Evolutionary conservation across 2,113 vertebrate species (phyloP), one percentile per base, ranked within the genome.

Genomic region (Chinchilla lanigera): DNA sequence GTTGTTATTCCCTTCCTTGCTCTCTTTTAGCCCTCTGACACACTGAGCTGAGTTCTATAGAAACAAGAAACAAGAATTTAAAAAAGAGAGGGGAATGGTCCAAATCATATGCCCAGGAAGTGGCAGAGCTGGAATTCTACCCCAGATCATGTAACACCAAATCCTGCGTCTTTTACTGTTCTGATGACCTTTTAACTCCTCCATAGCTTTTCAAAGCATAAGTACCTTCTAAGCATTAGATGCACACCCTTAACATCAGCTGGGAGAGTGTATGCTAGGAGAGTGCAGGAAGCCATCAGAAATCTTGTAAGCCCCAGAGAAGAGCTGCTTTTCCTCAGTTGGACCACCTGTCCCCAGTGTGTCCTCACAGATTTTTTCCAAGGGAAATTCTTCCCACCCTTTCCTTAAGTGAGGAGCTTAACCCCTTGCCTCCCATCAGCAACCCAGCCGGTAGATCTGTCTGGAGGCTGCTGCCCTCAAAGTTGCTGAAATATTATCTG

Each of bases 401-500:
- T 89, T 80, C 35, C 86, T 63, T 67, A 65, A 38, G 54, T 22
- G 38, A 88, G 38, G 60, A 30, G 20, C 33, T 61, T 58, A 44
- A 92, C 26, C 44, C 47, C 58, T 54, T 67, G 78, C 35, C 54
- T 84, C 71, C 54, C 44, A 71, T 44, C n/a, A 69, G 16, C 87
- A 93, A 88, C 63, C 22, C 33, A 30, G 26, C 8, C 60, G 86
- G 50, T 33, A 89, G 47, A 44, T 38, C 41, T 82, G 71, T 33
- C 71, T 63, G 11, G 14, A 77, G 52, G 63, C 61, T n/a, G 35
- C 80, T 28, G 20, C 35, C 28, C 65, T 44, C 35, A 47, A 69
- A 90, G 61, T 80, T 41, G 95, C 85, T 83, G 73, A 95, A 65
- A 65, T 71, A 85, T 78, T 65, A 83, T 33, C 47, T 86, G 65